Percentiles rank a stretch among this genome's conserved stretches.
phyloP scores from a whole-genome alignment of 2,797 vertebrate species.

The Typhlichthys subterraneus region DNA sequence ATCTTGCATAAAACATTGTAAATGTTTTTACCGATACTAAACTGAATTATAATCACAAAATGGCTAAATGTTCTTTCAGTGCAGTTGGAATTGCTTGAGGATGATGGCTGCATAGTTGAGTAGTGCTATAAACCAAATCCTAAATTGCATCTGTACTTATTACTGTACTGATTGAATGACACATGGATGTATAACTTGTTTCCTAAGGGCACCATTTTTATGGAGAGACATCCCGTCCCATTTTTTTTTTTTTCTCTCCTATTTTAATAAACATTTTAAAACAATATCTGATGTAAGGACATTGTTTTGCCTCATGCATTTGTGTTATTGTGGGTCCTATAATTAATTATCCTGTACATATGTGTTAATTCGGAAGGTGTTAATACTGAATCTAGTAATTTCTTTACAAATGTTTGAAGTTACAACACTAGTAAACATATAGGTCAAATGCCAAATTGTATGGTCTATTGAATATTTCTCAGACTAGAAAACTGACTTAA shows the following conservation, averaged over 20 bases:
- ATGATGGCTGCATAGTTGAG: conserved; percentile 24
- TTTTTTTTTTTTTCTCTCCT: conserved; percentile 65
- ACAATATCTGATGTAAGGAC: conserved; percentile 4
- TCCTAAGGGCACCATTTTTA: conserved; percentile 49
- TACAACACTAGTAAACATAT: no score
- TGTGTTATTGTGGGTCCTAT: no score
- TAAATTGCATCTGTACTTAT: conserved; percentile 40
- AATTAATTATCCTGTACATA: no score
- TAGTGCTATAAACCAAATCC: conserved; percentile 53
- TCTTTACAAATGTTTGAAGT: no score
- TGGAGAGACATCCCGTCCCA: conserved; percentile 33
- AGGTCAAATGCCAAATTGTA: no score
- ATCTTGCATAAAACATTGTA: no score
- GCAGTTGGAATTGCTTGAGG: conserved; percentile 4
- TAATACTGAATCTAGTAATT: no score
- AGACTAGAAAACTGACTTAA: no score
- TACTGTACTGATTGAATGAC: conserved; percentile 58
- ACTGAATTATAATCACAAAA: not conserved
- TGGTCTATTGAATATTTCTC: no score
- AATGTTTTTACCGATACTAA: not conserved
- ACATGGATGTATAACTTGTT: conserved; percentile 63
- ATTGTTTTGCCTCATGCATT: no score
- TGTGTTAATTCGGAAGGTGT: no score
- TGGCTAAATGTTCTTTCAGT: not conserved
- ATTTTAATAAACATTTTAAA: conserved; percentile 80